A percentile compares a stretch with the other conserved stretches of the same genome.
Evolutionary conservation across 2,797 vertebrate species (phyloP).

Genomic region (Gymnothorax reevesii): DNA sequence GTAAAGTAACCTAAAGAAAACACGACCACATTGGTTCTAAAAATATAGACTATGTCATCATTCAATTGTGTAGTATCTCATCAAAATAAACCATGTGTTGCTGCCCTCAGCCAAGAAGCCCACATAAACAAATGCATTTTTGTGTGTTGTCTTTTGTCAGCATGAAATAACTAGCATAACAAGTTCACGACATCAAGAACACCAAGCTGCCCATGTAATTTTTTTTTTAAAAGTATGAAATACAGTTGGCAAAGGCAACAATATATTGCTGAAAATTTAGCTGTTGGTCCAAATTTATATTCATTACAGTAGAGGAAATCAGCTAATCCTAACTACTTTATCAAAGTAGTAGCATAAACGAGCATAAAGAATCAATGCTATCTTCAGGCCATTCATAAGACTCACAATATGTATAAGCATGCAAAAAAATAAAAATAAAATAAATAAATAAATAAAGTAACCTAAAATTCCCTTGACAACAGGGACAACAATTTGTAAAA

Average conservation of each 20-base stretch:
- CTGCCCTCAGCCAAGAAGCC: no score
- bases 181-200: neutral
- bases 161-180: neutral
- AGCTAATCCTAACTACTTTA: neutral
- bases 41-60: no score
- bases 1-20: no score
- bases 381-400: neutral
- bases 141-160: neutral
- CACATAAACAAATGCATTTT: neutral
- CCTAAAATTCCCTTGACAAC: neutral
- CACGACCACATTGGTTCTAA: no score
- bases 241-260: neutral
- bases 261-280: neutral
- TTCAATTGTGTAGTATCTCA: no score
- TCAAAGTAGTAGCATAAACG: neutral
- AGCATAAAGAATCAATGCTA: neutral
- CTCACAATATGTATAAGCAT: neutral
- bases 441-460: neutral
- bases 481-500: neutral
- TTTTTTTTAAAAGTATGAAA: neutral
- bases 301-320: neutral
- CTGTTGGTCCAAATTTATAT: neutral
- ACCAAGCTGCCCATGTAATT: no score
- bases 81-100: no score
- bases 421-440: neutral